Evolutionary conservation across 2,888 invertebrate genomes (phyloP).

Genomic region (Pammene fasciana): DNA sequence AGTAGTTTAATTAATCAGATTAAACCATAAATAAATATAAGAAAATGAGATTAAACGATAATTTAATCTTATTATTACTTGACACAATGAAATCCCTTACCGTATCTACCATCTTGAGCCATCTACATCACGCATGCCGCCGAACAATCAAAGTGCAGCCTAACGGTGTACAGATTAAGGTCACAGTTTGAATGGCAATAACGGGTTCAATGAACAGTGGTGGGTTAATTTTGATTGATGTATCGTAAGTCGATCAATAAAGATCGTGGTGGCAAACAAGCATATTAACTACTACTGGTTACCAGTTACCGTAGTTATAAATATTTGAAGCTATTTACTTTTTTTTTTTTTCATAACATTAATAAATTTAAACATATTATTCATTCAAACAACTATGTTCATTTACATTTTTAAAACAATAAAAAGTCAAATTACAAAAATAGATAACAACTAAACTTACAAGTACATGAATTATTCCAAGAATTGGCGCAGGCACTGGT

Average conservation of each 20-base stretch:
- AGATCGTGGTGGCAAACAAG: too few relatives aligned
- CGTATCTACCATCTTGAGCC: constrained; percentile 17
- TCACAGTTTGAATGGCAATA: constrained; percentile 32
- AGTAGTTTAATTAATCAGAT: neutral
- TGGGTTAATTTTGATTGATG: constrained; percentile 6
- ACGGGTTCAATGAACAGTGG: constrained; percentile 10
- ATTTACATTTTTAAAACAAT: too few relatives aligned
- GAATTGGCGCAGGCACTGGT: too few relatives aligned
- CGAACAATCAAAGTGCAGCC: constrained; percentile 32
- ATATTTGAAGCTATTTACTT: too few relatives aligned
- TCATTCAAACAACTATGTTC: too few relatives aligned
- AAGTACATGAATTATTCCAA: too few relatives aligned
- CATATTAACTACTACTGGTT: too few relatives aligned
- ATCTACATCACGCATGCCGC: constrained; percentile 27
- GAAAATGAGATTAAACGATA: neutral
- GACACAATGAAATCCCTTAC: neutral
- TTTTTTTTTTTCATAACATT: too few relatives aligned
- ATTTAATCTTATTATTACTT: neutral
- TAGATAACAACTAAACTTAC: too few relatives aligned
- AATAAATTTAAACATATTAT: too few relatives aligned
- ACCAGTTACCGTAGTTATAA: too few relatives aligned
- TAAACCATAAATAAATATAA: neutral
- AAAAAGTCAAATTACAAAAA: too few relatives aligned
- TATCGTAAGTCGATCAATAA: neutral
- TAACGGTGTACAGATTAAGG: constrained; percentile 38